Base-by-base conservation (phyloP, 92 coral and sea anemone species). In the Anthopleura xanthogrammica region DNA sequence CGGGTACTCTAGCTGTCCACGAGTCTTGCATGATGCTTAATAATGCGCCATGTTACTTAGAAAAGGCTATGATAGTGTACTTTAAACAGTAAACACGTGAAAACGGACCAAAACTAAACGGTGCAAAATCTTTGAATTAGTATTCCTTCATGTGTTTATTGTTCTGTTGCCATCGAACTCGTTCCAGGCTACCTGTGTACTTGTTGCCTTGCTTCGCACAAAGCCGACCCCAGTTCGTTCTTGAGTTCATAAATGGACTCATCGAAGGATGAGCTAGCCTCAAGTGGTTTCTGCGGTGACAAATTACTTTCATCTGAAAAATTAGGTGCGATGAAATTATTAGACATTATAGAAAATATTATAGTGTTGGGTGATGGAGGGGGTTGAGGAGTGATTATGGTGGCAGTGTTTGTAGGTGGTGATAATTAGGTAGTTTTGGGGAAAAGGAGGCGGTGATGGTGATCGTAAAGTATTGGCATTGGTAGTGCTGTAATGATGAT, bases 191-290 rank as follows among this genome's bases (percentile, higher is more conserved):
- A 83, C 86, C 86, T 83, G 58, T 19, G 24, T 16, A 75, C 50
- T 23, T 83, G 72, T 41, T 57, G 48, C 12, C 80, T 70, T 52
- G 86, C 86, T 20, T 73, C 86, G 41, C 20, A 74, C 43, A 83
- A 75, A 20, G 80, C 72, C 46, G 60, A 55, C 14, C 86, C 78
- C 1, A 83, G 78, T 16, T 83, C 60, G 65, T 52, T 60, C 77
- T 83, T 73, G 10, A 83, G 71, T 73, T 83, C 86, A 6, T 40
- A 60, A 52, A 83, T 60, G 29, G 79, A 39, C 20, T 75, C 74
- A 5, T 68, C 74, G 24, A 68, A 68, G 2, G 42, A 29, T 68
- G 42, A 24, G 24, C 74, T 11, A 16, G 14, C 7, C 6, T 36
- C 42, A 24, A 2, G 74, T 68, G 74, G 16, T 68, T 9, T 68